These are phyloP conservation scores for Neodiprion pinetum DNA, from an alignment of 1,140 invertebrate species.

Conservation along the genomic window DNA sequence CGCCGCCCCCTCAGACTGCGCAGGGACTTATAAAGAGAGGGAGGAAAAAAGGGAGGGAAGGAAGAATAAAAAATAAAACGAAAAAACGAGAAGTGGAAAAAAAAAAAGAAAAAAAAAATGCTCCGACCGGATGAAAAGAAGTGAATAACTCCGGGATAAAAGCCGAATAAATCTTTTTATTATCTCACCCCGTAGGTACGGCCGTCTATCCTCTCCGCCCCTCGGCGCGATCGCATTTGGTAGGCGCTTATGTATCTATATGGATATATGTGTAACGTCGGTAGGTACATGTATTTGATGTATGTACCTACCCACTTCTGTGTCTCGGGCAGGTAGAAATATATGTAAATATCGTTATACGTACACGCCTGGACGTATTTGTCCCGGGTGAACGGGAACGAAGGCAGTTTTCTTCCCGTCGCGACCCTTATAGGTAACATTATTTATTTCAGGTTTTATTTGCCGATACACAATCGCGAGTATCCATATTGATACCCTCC, in stretches of 20 bases:
- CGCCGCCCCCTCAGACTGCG: constrained; percentile 25
- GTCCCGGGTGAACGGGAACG: too few relatives aligned
- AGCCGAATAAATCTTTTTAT: constrained; percentile 64
- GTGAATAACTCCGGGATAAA: constrained; percentile 62
- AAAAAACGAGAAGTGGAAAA: constrained; percentile 38
- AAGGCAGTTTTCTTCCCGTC: too few relatives aligned
- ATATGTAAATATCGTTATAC: too few relatives aligned
- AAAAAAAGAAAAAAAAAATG: constrained; percentile 40
- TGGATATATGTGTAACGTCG: neutral
- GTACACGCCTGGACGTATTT: too few relatives aligned
- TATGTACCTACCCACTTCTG: neutral
- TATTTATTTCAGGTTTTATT: too few relatives aligned
- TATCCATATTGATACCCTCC: too few relatives aligned
- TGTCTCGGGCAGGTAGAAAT: too few relatives aligned
- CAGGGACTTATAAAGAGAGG: constrained; percentile 20
- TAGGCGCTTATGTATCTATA: neutral
- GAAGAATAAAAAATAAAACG: constrained; percentile 30
- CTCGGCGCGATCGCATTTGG: neutral
- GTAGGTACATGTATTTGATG: neutral
- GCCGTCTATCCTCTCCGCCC: neutral
- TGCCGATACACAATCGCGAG: too few relatives aligned
- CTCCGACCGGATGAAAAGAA: constrained; percentile 56
- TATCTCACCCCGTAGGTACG: constrained; percentile 43
- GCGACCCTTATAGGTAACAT: too few relatives aligned
- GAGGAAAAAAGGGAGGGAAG: constrained; percentile 14